Percentiles rank a stretch among this genome's conserved stretches.
Conservation (phyloP, 1,140 invertebrate genomes). For the Melanaphis sacchari region DNA sequence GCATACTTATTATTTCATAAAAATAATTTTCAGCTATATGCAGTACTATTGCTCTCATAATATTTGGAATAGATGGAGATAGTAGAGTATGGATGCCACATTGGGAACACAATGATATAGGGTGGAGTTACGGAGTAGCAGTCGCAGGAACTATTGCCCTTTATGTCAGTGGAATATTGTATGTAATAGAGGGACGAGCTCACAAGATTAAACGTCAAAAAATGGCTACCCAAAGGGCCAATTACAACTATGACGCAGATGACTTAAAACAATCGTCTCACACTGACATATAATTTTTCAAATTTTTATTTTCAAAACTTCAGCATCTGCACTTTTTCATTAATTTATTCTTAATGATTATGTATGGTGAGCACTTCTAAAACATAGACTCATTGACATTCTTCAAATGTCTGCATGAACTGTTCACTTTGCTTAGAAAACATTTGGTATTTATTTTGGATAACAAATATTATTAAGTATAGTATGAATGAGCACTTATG, state of each 20-base stretch:
- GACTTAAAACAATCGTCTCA: slow-evolving; percentile 49
- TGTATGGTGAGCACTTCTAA: background rate
- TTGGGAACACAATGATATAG: slow-evolving; percentile 94
- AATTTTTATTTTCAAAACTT: background rate
- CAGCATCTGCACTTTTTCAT: slow-evolving; percentile 5
- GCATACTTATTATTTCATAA: slow-evolving; percentile 8
- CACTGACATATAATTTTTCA: slow-evolving; percentile 38
- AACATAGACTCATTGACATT: slow-evolving; percentile 23
- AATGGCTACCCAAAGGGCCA: slow-evolving; percentile 47
- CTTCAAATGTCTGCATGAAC: background rate
- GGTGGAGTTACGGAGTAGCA: slow-evolving; percentile 91
- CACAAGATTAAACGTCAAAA: slow-evolving; percentile 73
- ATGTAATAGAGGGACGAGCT: slow-evolving; percentile 79
- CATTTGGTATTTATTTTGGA: background rate
- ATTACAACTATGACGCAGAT: slow-evolving; percentile 57
- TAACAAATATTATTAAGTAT: slow-evolving; percentile 17
- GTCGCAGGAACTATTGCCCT: slow-evolving; percentile 70
- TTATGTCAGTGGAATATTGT: slow-evolving; percentile 63
- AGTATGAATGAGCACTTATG: background rate
- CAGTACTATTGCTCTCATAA: slow-evolving; percentile 76
- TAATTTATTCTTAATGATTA: slow-evolving; percentile 21
- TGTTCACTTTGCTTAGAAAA: slow-evolving; percentile 21
- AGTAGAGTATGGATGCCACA: slow-evolving; percentile 95
- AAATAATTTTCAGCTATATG: slow-evolving; percentile 69
- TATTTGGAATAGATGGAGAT: slow-evolving; percentile 89